Percentiles rank a stretch among this genome's conserved stretches.
These are phyloP conservation scores for Crotalus viridis DNA, from an alignment of 2,113 vertebrate genomes.

Conservation along the genomic window DNA sequence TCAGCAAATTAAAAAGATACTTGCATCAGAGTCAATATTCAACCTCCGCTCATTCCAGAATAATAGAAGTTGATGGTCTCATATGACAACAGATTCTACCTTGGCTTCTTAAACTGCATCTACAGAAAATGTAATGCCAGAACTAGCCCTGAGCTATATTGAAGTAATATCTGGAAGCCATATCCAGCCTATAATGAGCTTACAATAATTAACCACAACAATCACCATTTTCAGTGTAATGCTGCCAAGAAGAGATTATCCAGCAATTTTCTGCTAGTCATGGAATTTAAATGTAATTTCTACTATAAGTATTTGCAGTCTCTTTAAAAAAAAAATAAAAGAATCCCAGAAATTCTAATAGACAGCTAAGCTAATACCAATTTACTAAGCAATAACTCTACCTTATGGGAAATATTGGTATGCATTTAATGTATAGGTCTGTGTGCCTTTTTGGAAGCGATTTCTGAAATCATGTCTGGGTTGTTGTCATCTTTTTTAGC, in stretches of 20 bases:
- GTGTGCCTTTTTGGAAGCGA: neutral
- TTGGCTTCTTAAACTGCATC: slow-evolving; percentile 7
- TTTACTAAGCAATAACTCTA: neutral
- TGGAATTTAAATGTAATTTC: slow-evolving; percentile 1
- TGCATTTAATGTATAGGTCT: neutral
- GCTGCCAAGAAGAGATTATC: slow-evolving; percentile 15
- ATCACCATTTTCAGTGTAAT: slow-evolving; percentile 22
- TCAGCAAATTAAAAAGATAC: neutral
- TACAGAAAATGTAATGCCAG: slow-evolving; percentile 6
- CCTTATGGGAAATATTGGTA: neutral
- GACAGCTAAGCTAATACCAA: neutral
- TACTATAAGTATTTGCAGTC: neutral
- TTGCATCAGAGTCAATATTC: neutral
- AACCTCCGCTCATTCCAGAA: too few species aligned
- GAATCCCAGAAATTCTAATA: neutral
- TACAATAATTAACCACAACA: slow-evolving; percentile 24
- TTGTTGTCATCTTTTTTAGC: neutral
- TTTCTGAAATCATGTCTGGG: neutral
- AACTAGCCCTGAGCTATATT: slow-evolving; percentile 6
- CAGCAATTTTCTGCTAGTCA: slow-evolving; percentile 1
- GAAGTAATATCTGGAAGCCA: slow-evolving; percentile 18
- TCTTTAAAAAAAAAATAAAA: neutral
- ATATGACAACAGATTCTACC: neutral
- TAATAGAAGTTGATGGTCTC: neutral
- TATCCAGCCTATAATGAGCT: neutral